These are phyloP conservation scores for Pipistrellus pygmaeus DNA, from an alignment of 2,797 vertebrate species.

Conservation along the genomic window DNA sequence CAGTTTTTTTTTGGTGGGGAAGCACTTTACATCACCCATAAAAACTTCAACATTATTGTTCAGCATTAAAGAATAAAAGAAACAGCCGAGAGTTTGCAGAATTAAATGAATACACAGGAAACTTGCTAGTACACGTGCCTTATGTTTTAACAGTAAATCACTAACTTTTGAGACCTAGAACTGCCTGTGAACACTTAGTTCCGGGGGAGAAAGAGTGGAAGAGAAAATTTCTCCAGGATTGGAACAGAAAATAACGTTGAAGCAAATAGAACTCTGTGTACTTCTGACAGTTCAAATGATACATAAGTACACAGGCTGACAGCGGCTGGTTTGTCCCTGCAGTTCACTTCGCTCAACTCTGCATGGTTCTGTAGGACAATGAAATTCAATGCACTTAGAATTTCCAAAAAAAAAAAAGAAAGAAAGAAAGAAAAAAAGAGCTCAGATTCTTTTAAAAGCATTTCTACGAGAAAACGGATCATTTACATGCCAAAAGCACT, in stretches of 20 bases:
- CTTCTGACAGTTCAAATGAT: slow-evolving; percentile 92
- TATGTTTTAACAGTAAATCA: slow-evolving; percentile 81
- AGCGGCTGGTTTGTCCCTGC: slow-evolving; percentile 90
- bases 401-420: slow-evolving; percentile 81
- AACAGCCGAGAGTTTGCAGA: slow-evolving; percentile 75
- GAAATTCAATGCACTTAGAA: slow-evolving; percentile 92
- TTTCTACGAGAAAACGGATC: slow-evolving; percentile 94
- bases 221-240: slow-evolving; percentile 81
- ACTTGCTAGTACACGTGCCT: slow-evolving; percentile 80
- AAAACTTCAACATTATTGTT: slow-evolving; percentile 83
- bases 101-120: slow-evolving; percentile 82
- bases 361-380: slow-evolving; percentile 92
- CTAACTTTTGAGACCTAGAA: slow-evolving; percentile 84
- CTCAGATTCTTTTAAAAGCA: slow-evolving; percentile 92
- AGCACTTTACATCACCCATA: slow-evolving; percentile 81
- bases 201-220: slow-evolving; percentile 63
- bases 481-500: slow-evolving; percentile 95
- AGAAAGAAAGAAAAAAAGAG: slow-evolving; percentile 80
- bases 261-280: slow-evolving; percentile 88
- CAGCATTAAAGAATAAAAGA: slow-evolving; percentile 77
- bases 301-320: slow-evolving; percentile 91
- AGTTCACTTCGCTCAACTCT: slow-evolving; percentile 90
- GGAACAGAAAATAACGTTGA: slow-evolving; percentile 87
- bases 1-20: slow-evolving; percentile 77
- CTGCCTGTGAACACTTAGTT: slow-evolving; percentile 82